Conservation (phyloP, 2,113 vertebrate species). For the Cisticola juncidis region DNA sequence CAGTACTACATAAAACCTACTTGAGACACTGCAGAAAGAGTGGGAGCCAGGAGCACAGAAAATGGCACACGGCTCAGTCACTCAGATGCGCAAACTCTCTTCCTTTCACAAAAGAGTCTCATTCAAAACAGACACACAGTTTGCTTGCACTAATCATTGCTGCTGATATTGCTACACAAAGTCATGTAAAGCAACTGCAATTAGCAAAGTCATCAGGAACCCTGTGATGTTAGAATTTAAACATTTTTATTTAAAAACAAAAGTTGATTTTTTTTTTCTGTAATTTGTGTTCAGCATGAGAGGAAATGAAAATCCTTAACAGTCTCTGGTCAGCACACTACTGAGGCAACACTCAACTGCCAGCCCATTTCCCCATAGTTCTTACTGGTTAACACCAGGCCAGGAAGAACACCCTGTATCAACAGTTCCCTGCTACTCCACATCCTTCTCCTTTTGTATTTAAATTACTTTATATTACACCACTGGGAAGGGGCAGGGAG, state of each 20-base stretch:
- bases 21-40: background rate
- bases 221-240: background rate
- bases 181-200: background rate
- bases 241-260: background rate
- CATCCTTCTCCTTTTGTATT: accelerated
- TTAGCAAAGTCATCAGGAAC: background rate
- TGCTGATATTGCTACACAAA: background rate
- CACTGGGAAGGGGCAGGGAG: background rate
- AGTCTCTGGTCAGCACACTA: background rate
- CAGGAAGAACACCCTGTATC: background rate
- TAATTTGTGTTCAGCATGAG: background rate
- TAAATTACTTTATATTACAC: background rate
- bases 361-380: background rate
- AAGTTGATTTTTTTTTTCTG: background rate
- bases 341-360: background rate
- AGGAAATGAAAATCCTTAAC: background rate
- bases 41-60: background rate
- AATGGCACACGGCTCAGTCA: background rate
- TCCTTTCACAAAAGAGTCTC: background rate
- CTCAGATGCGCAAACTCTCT: background rate
- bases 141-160: background rate
- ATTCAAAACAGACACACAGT: background rate
- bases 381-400: accelerated
- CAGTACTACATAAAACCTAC: background rate
- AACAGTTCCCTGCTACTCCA: background rate